Evolutionary conservation across 64 coral and sea anemone genomes (phyloP), one percentile per base, ranked within the genome.

Genomic region (Catalaphyllia jardinei): DNA sequence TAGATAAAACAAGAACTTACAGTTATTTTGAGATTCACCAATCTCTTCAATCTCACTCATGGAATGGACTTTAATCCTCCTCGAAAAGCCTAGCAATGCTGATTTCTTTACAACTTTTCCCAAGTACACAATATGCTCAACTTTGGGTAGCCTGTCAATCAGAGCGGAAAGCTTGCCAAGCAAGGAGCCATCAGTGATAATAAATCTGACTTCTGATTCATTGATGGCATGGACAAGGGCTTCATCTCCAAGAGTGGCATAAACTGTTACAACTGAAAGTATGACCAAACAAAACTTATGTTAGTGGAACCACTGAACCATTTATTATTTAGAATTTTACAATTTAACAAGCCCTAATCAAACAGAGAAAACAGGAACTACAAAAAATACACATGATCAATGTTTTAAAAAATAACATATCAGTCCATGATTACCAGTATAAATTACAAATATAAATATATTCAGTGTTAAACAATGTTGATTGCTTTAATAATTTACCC

Each of bases 201-300:
- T 91, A 83, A 98, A 92, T 65, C 93, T 71, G 16, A 94, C 96
- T 64, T 98, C 96, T 74, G 93, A 82, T 88, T 98, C 90, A 60
- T 95, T 93, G 72, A 98, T 95, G 42, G 90, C 96, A 93, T 98
- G 93, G 29, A 82, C 79, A 29, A 98, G 62, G 24, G 93, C 91
- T 78, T 98, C 96, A 38, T 95, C 96, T n/a, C 96, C 96, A 73
- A 98, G 91, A 49, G 96, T 98, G 14, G 96, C 84, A 80, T 98
- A 98, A 59, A 98, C 76, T 55, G 96, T 98, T 55, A 93, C 93
- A 93, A 98, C 96, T 98, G 60, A 73, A 88, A 79, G 87, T 16
- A 75, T 87, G 33, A 69, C 1, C 52, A 19, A 25, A 65, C 60
- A 8, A 19, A 73, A 12, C 18, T 0, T 4, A 78, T n/a, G 51